Conservation (phyloP, 2,888 invertebrate species). For the Ochropleura plecta region DNA sequence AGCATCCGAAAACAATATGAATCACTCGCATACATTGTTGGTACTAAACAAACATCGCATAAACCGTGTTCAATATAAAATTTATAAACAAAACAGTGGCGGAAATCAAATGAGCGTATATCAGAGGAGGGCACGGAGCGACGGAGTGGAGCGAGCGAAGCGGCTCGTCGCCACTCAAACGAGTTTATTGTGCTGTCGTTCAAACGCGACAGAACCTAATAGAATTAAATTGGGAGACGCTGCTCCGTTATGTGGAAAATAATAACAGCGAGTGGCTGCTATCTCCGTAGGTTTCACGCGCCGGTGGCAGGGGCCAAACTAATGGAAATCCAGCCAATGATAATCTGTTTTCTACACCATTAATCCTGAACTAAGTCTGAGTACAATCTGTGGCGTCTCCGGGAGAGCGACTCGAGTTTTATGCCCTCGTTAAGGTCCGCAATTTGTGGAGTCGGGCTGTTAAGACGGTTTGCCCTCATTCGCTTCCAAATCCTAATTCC, state of each 20-base stretch:
- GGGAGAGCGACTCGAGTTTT: conserved; percentile 88
- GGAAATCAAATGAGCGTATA: conserved; percentile 77
- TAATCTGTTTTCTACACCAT: conserved; percentile 91
- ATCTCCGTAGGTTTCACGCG: conserved; percentile 89
- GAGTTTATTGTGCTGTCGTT: conserved; percentile 89
- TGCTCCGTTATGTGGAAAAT: conserved; percentile 90
- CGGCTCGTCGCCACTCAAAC: conserved; percentile 79
- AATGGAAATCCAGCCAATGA: conserved; percentile 91
- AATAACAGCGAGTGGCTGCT: conserved; percentile 88
- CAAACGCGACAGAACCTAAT: conserved; percentile 89
- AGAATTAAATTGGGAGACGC: conserved; percentile 89
- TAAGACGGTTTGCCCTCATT: conserved; percentile 86
- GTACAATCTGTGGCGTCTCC: conserved; percentile 89
- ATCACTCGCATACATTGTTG: conserved; percentile 54
- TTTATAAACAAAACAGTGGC: conserved; percentile 71
- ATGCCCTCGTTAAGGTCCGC: conserved; percentile 90
- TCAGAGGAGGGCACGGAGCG: conserved; percentile 72
- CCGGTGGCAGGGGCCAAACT: conserved; percentile 89
- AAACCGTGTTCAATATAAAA: conserved; percentile 63
- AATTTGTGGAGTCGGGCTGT: conserved; percentile 90
- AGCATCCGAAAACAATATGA: conserved; percentile 55
- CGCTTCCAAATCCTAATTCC: conserved; percentile 88
- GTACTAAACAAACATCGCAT: conserved; percentile 53
- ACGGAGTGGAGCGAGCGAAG: conserved; percentile 61
- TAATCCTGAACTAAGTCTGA: conserved; percentile 91